These are phyloP conservation scores for Hydraecia micacea DNA, from an alignment of 2,888 invertebrate species.

Conservation along the genomic window DNA sequence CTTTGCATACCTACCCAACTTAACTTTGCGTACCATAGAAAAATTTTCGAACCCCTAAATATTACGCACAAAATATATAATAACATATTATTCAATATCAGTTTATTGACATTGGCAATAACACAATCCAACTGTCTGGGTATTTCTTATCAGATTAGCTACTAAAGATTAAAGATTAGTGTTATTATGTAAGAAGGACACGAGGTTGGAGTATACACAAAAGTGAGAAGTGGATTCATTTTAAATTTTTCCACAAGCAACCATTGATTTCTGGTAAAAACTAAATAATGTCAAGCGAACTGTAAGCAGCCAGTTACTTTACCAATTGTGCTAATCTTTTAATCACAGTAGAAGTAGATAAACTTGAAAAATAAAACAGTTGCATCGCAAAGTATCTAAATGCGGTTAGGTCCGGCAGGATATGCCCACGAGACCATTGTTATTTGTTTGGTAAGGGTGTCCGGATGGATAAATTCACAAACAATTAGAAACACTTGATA, in stretches of 20 bases:
- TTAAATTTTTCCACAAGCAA: neutral
- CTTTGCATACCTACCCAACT: too few species aligned
- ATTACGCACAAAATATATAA: too few species aligned
- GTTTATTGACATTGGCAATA: constrained; percentile 54
- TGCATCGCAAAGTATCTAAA: neutral
- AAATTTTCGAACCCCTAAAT: too few species aligned
- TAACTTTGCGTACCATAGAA: too few species aligned
- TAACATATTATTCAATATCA: constrained; percentile 24
- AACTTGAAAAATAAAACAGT: neutral
- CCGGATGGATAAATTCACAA: neutral
- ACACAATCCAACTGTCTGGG: constrained; percentile 59
- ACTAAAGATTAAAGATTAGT: constrained; percentile 44
- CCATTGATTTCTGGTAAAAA: neutral
- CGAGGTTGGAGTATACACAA: constrained; percentile 36
- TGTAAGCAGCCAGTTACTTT: too few species aligned
- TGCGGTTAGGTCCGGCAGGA: too few species aligned
- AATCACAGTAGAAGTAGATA: neutral
- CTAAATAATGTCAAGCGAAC: neutral
- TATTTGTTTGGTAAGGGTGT: neutral
- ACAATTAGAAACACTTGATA: neutral
- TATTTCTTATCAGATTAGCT: constrained; percentile 65
- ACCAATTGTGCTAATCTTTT: neutral
- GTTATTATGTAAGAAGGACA: constrained; percentile 41
- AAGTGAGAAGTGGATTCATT: neutral
- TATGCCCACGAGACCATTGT: neutral